phyloP scores from a whole-genome alignment of 92 coral and sea anemone species.

The Virgularia gustaviana region DNA sequence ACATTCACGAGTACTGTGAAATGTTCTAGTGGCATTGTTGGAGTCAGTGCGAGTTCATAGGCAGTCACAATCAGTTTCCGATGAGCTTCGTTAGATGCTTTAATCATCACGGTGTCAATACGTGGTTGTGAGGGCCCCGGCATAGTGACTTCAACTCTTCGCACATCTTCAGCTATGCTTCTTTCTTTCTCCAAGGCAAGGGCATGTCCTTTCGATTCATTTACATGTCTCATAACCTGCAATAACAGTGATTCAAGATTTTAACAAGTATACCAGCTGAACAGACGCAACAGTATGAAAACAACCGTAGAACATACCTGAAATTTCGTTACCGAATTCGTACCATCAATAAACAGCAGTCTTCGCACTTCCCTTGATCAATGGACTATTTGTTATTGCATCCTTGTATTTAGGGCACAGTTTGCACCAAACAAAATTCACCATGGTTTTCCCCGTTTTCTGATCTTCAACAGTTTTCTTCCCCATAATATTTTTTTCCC shows the following conservation, averaged over 20 bases:
- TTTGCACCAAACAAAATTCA: constrained; percentile 19
- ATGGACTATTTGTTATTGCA: constrained; percentile 11
- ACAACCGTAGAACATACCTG: background rate
- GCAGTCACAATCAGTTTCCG: constrained; percentile 20
- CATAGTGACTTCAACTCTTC: background rate
- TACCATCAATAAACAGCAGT: constrained; percentile 28
- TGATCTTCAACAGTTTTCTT: background rate
- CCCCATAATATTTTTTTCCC: constrained; percentile 18
- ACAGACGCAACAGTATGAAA: background rate
- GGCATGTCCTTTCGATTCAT: constrained; percentile 26
- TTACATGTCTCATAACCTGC: background rate
- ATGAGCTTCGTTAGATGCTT: constrained; percentile 10
- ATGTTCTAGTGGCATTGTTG: constrained; percentile 23
- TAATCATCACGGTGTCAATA: background rate
- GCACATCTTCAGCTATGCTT: background rate
- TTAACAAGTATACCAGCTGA: no score
- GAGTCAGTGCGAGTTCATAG: constrained; percentile 13
- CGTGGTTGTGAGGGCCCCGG: background rate
- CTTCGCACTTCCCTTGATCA: constrained; percentile 16
- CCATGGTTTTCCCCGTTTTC: constrained; percentile 11
- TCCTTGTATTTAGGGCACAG: constrained; percentile 29
- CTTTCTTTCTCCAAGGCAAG: constrained; percentile 13
- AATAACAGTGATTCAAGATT: no score
- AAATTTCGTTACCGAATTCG: constrained; percentile 23
- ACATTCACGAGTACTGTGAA: constrained; percentile 21